These are phyloP conservation scores for Chlamydotis undulata DNA, from an alignment of 2,113 vertebrate species.

Conservation along the genomic window DNA sequence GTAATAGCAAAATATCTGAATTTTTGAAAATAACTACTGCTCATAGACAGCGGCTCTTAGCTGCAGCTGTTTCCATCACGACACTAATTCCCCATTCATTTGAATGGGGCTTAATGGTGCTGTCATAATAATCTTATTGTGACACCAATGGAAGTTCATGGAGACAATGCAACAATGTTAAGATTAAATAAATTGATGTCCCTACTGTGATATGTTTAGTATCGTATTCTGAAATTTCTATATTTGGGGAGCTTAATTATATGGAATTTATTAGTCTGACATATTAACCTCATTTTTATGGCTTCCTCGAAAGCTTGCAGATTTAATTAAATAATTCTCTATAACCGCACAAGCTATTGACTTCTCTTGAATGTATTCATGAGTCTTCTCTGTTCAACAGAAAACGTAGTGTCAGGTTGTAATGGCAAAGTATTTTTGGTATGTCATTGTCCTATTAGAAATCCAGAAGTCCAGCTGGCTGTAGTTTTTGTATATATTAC, in stretches of 20 bases:
- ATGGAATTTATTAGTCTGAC: slow-evolving; percentile 69
- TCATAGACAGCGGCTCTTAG: slow-evolving; percentile 61
- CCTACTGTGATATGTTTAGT: slow-evolving; percentile 55
- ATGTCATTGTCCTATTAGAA: not conserved
- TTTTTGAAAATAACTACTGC: slow-evolving; percentile 61
- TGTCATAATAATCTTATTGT: slow-evolving; percentile 71
- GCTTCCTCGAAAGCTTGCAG: slow-evolving; percentile 43
- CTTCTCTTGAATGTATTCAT: slow-evolving; percentile 52
- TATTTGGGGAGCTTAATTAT: slow-evolving; percentile 66
- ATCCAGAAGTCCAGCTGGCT: slow-evolving; percentile 1
- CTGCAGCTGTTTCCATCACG: slow-evolving; percentile 67
- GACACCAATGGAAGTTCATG: slow-evolving; percentile 67
- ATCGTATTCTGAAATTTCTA: slow-evolving; percentile 59
- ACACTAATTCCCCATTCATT: slow-evolving; percentile 70
- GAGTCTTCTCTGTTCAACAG: slow-evolving; percentile 15
- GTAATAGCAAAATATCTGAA: slow-evolving; percentile 51
- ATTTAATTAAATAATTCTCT: slow-evolving; percentile 66
- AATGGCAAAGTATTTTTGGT: slow-evolving; percentile 25
- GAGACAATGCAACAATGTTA: slow-evolving; percentile 69
- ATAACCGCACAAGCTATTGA: slow-evolving; percentile 44
- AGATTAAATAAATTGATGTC: slow-evolving; percentile 73
- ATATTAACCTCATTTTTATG: slow-evolving; percentile 70
- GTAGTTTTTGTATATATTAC: not conserved
- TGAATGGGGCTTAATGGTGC: slow-evolving; percentile 65
- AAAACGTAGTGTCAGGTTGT: not conserved